phyloP scores from a whole-genome alignment of 1,140 invertebrate species.

The Vollenhovia emeryi region DNA sequence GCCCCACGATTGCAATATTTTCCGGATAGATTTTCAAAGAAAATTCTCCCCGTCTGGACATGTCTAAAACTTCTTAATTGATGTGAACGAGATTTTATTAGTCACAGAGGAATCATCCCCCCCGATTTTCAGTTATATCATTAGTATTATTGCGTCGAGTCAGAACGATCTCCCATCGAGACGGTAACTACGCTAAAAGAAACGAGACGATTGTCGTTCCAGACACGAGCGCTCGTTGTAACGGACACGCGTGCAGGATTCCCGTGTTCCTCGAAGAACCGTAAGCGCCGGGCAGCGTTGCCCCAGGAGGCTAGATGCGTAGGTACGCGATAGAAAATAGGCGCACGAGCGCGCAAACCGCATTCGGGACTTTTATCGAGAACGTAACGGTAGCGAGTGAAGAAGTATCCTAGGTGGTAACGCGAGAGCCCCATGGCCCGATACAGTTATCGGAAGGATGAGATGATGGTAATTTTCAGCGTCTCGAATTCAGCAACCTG shows the following conservation, averaged over 20 bases:
- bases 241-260: constrained; percentile 47
- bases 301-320: constrained; percentile 43
- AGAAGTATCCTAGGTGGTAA: constrained; percentile 18
- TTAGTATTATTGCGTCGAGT: neutral
- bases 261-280: constrained; percentile 63
- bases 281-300: constrained; percentile 50
- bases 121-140: neutral
- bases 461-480: constrained; percentile 53
- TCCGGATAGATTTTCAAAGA: no score
- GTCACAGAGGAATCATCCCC: no score
- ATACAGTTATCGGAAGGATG: constrained; percentile 62
- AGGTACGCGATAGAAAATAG: constrained; percentile 47
- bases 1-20: no score
- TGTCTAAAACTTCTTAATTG: neutral
- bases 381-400: constrained; percentile 64
- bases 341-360: constrained; percentile 4
- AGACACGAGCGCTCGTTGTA: constrained; percentile 13
- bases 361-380: constrained; percentile 22
- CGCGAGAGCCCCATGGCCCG: constrained; percentile 40
- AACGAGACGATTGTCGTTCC: neutral
- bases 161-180: neutral
- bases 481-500: constrained; percentile 31
- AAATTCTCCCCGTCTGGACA: no score
- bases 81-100: neutral
- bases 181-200: neutral